A percentile compares a stretch with the other conserved stretches of the same genome.
phyloP scores from a whole-genome alignment of 2,888 invertebrate species.

The Phengaris arion region DNA sequence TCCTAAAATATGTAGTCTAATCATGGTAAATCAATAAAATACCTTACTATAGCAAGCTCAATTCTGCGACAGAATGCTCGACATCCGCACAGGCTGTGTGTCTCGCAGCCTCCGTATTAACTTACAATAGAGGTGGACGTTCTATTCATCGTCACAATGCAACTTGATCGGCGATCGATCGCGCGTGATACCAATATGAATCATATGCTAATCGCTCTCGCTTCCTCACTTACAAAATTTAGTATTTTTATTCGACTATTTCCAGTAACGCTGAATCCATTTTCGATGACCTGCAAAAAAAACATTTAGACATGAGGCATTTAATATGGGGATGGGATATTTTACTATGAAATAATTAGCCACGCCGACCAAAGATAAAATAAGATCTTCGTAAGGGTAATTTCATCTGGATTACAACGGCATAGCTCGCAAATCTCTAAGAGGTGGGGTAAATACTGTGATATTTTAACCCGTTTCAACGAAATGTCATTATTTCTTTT shows the following conservation, averaged over 20 bases:
- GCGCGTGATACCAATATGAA: conserved; percentile 69
- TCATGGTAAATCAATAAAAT: conserved; percentile 24
- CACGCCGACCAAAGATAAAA: no score
- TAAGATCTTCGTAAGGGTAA: no score
- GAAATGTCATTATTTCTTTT: no score
- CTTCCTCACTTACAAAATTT: conserved; percentile 35
- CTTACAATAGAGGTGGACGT: conserved; percentile 79
- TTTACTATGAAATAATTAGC: no score
- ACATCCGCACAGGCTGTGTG: conserved; percentile 40
- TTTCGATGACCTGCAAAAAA: background rate
- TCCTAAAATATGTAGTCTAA: background rate
- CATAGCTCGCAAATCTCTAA: no score
- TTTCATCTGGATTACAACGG: no score
- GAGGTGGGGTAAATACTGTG: no score
- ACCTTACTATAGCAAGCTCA: conserved; percentile 18
- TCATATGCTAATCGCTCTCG: conserved; percentile 54
- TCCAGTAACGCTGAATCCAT: background rate
- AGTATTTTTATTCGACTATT: background rate
- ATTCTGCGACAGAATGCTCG: conserved; percentile 30
- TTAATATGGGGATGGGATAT: no score
- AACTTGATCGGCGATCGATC: conserved; percentile 52
- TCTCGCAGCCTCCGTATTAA: conserved; percentile 61
- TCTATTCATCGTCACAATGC: conserved; percentile 75
- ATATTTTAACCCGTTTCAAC: no score
- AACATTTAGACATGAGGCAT: no score